Evolutionary conservation across 2,797 vertebrate species (phyloP), one percentile per base, ranked within the genome.

Genomic region (Glyptemys insculpta): DNA sequence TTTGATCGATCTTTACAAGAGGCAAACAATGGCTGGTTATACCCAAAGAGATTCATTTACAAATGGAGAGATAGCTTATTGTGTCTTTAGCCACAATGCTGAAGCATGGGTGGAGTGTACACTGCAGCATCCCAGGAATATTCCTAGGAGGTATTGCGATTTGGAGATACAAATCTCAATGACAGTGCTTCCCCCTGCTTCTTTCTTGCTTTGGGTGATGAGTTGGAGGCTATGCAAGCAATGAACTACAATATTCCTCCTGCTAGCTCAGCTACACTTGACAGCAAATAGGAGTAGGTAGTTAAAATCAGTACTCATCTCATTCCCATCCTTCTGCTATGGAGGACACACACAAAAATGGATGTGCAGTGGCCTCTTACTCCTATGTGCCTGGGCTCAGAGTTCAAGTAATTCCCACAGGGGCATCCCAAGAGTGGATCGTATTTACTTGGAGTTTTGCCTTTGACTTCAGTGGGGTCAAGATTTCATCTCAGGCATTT

Each of bases 121-220:
- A 52, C 19, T 54, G 21, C 12, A 5, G 59, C 2, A 1, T 83
- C 54, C 27, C 72, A 50, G 87, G 44, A 41, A 50, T 37, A 80
- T n/a, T 31, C 0, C 12, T 15, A 10, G 85, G 76, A 37, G 68
- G 0, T 19, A 6, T 44, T 0, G 0, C 41, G 12, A 41, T 11
- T 4, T 65, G 29, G 9, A 3, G 9, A 81, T 44, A 3, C 11
- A n/a, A 87, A 9, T 7, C 54, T 78, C 50, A 78, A n/a, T 11
- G 83, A 29, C 29, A 79, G 1, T 90, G 85, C 10, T 18, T 65
- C 41, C 56, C 10, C 34, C 82, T 83, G 41, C 16, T 78, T 87
- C 41, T 65, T 23, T 27, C 6, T 79, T 54, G 12, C 41, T 3
- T 57, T n/a, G 4, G 4, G 6, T 50, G 15, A n/a, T 34, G 12